Base-by-base conservation (phyloP, 2,797 vertebrate species). In the Acanthurus leucopareius region DNA sequence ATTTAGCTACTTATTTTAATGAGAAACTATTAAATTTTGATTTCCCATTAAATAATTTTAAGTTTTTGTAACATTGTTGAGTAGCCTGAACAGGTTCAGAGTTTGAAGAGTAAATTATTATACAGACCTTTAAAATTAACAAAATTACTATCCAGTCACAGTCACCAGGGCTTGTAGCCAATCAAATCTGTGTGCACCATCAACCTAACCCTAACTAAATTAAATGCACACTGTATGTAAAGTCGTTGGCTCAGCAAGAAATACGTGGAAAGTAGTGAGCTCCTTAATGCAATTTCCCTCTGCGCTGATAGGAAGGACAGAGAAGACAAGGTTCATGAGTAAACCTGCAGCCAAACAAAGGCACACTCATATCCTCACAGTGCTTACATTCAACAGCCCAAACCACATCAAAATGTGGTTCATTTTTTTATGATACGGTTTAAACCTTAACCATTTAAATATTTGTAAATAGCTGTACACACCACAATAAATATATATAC, bases 211-310 rank as follows among this genome's bases (percentile, higher is more conserved):
- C 44, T 28, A 51, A 61, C 15, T 57, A 8, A 38, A 69, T 71
- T 19, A 57, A 74, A 72, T 25, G 10, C 19, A 48, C 38, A 10
- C 38, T 7, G 13, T 45, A 62, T 76, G 28, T 59, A 67, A 63
- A 73, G 10, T 15, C 20, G 40, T n/a, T 64, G 13, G 60, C 51
- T 75, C 67, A 69, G 77, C 51, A 70, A 62, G 44, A 62, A 69
- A 42, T 9, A n/a, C 19, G 59, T 65, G 11, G 48, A 53, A 58
- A 49, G 14, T 4, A 57, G 17, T 49, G 32, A 69, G 40, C 38
- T 19, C 11, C 16, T 4, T 45, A 35, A 68, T 9, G 11, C 32
- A 38, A 42, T 80, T 67, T 53, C 32, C 20, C 60, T 40, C 25
- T 15, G n/a, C 67, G 65, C 44, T 6, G 5, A 11, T 4, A 20